Evolutionary conservation across 2,888 invertebrate genomes (phyloP).

Genomic region (Apamea crenata): DNA sequence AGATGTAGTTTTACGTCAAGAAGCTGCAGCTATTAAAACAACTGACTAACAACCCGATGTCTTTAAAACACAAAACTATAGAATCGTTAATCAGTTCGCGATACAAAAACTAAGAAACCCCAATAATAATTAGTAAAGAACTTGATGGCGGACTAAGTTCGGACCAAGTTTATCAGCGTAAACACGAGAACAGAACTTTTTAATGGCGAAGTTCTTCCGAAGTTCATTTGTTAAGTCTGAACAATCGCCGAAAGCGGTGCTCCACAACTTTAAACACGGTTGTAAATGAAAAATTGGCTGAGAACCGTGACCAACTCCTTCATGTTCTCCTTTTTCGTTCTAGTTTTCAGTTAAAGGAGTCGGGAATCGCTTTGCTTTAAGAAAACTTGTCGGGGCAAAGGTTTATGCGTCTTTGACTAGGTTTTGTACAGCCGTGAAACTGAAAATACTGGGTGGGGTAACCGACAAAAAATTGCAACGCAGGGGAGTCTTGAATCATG

Average conservation of each 20-base stretch:
- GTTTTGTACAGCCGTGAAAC: background rate
- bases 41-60: background rate
- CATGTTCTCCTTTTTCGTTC: conserved; percentile 30
- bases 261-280: conserved; percentile 57
- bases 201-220: conserved; percentile 72
- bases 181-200: conserved; percentile 67
- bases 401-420: conserved; percentile 2
- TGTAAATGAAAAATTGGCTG: conserved; percentile 52
- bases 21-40: background rate
- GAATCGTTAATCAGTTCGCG: conserved; percentile 34
- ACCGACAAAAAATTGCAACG: too few relatives aligned
- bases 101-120: conserved; percentile 37
- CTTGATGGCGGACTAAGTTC: conserved; percentile 37
- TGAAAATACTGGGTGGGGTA: background rate
- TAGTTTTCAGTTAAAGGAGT: conserved; percentile 7
- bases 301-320: conserved; percentile 24
- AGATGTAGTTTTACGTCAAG: background rate
- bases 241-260: conserved; percentile 69
- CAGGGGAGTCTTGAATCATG: too few relatives aligned
- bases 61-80: conserved; percentile 11
- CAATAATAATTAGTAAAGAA: conserved; percentile 62
- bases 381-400: background rate
- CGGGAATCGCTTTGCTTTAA: background rate
- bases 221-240: conserved; percentile 69
- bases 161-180: conserved; percentile 63